phyloP scores from a whole-genome alignment of 2,113 vertebrate genomes.

The Gopherus evgoodei region DNA sequence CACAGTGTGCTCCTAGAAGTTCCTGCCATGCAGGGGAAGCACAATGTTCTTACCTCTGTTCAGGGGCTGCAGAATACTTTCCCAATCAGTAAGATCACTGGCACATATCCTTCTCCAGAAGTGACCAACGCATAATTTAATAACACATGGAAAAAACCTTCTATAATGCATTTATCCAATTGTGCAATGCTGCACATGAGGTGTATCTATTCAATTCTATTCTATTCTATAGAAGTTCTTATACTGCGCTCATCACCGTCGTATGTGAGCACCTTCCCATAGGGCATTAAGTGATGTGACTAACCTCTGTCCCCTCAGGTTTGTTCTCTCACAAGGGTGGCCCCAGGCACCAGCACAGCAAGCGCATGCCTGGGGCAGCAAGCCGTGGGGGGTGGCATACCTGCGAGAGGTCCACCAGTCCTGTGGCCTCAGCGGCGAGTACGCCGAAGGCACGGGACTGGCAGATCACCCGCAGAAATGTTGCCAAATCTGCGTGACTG shows the following conservation, averaged over 20 bases:
- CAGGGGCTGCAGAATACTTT: not conserved
- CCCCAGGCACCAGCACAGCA: no score
- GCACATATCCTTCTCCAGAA: not conserved
- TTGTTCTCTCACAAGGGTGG: not conserved
- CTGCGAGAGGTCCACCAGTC: no score
- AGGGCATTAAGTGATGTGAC: not conserved
- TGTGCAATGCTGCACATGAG: accelerated
- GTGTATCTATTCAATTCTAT: not conserved
- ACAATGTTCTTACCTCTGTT: not conserved
- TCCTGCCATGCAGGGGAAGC: not conserved
- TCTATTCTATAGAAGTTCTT: not conserved
- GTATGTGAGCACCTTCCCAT: not conserved
- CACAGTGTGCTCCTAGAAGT: not conserved
- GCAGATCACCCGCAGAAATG: no score
- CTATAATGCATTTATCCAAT: not conserved
- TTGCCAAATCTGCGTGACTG: no score
- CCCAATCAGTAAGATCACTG: not conserved
- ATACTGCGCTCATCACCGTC: not conserved
- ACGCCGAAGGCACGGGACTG: no score
- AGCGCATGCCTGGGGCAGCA: no score
- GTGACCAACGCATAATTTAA: not conserved
- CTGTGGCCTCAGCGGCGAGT: no score
- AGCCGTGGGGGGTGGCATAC: no score
- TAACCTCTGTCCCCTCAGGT: not conserved
- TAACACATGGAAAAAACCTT: not conserved